Percentiles rank a stretch among this genome's conserved stretches.
phyloP scores from a whole-genome alignment of 2,888 invertebrate genomes.

The Agrochola macilenta region DNA sequence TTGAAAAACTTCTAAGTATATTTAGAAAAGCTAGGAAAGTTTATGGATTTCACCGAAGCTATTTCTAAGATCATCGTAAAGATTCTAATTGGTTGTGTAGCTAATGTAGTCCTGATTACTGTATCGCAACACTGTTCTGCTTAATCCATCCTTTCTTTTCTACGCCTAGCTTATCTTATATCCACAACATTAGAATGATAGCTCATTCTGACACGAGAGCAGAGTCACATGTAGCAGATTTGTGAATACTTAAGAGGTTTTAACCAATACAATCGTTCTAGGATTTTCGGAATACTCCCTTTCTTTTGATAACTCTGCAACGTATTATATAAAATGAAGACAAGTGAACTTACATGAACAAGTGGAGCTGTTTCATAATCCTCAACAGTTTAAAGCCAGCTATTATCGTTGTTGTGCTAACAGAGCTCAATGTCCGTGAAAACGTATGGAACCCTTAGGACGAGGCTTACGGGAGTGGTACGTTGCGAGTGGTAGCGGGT shows the following conservation, averaged over 20 bases:
- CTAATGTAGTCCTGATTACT: background rate
- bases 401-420: conserved; percentile 64
- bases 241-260: too few relatives aligned
- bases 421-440: conserved; percentile 70
- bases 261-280: background rate
- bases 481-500: conserved; percentile 45
- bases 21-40: background rate
- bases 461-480: conserved; percentile 18
- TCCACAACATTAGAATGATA: background rate
- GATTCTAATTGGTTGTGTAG: background rate
- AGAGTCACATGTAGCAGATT: background rate
- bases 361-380: conserved; percentile 49
- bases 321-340: conserved; percentile 22
- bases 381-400: conserved; percentile 66
- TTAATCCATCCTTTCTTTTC: background rate
- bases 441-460: conserved; percentile 66
- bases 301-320: too few relatives aligned
- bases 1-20: background rate
- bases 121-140: background rate
- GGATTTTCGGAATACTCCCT: background rate
- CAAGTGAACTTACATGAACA: conserved; percentile 36
- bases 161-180: background rate
- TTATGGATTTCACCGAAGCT: background rate
- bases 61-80: background rate
- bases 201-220: background rate